Evolutionary conservation across 2,888 invertebrate species (phyloP), one percentile per base, ranked within the genome.

Genomic region (Eristalis pertinax): DNA sequence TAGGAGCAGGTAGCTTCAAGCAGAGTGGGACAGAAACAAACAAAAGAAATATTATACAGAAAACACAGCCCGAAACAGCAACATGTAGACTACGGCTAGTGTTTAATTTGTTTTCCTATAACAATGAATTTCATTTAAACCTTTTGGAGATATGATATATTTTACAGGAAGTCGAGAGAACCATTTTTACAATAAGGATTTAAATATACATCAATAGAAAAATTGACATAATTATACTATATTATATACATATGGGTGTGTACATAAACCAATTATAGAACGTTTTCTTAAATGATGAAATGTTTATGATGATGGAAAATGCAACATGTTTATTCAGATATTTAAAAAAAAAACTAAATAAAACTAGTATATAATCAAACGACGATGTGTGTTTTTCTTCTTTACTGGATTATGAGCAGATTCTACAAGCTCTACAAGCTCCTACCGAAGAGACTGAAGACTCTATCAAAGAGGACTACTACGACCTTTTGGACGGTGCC

Each of bases 311-410:
- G 67, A 68, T 72, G 15, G 26, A 76, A 80, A 67, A 58, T 70
- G 22, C 19, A 77, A 43, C 22, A 62, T 56, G 64, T 74, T 64
- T 78, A 77, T 72, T 79, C 69, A 58, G 29, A 78, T 78, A 84
- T 78, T 74, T 38, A 64, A 79, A 69, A 43, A n/a, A 22, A 26
- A 75, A 84, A 75, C 65, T 79, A 75, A 84, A 80, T 56, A 67
- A 80, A 80, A 68, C 38, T 75, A 50, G 15, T 70, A 67, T 56
- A 72, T 68, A 56, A 65, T 43, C 65, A 62, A 70, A 69, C 8
- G 22, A 73, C 26, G 26, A 32, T 67, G 11, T 70, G 43, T 63
- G 50, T 78, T 64, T 64, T 19, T 35, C n/a, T 63, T 63, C 2
- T 29, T 35, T 22, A 60, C 32, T 1, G 4, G 4, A 29, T 29